These are phyloP conservation scores for Stictonetta naevosa DNA, from an alignment of 2,113 vertebrate species.

Conservation along the genomic window DNA sequence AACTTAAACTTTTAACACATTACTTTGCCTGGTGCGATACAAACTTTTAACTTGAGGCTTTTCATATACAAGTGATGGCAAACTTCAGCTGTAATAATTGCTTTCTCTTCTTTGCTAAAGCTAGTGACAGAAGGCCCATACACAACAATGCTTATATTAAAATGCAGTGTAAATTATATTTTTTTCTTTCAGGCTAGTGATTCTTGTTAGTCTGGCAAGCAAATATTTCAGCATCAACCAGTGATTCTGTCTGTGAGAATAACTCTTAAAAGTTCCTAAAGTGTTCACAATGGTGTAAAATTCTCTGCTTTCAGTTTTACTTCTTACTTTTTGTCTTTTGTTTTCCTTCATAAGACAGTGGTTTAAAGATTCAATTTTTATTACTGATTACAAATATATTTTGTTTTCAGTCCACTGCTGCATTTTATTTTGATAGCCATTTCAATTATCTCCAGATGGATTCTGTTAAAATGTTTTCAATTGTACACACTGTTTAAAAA, in stretches of 20 bases:
- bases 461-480: not conserved
- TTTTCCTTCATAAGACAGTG: not conserved
- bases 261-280: not conserved
- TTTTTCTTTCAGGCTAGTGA: not conserved
- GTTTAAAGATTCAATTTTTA: not conserved
- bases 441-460: not conserved
- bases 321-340: not conserved
- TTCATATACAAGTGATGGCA: not conserved
- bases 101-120: not conserved
- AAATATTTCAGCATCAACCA: not conserved
- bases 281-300: not conserved
- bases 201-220: not conserved
- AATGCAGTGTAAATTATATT: not conserved
- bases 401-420: not conserved
- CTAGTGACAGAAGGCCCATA: not conserved
- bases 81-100: not conserved
- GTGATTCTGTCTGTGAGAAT: not conserved
- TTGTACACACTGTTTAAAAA: not conserved
- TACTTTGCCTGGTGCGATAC: not conserved
- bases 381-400: not conserved
- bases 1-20: not conserved
- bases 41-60: not conserved
- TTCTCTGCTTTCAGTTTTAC: not conserved
- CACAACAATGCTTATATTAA: not conserved
- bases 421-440: not conserved